A percentile compares a stretch with the other conserved stretches of the same genome.
phyloP scores from a whole-genome alignment of 2,113 vertebrate species.

The Oreochromis tanganicae region DNA sequence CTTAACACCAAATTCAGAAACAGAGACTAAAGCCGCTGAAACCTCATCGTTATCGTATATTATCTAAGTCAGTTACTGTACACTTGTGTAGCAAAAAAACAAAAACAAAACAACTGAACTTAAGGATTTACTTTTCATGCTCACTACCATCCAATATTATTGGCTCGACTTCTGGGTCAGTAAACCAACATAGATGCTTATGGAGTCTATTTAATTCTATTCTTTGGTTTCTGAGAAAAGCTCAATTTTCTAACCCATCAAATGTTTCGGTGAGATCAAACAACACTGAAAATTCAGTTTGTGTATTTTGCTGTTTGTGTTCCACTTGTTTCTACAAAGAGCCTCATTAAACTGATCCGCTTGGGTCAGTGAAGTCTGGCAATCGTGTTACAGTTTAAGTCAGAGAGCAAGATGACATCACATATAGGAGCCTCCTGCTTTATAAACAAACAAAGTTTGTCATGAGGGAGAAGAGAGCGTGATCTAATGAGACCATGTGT shows the following conservation, averaged over 20 bases:
- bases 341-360: constrained; percentile 26
- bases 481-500: background rate
- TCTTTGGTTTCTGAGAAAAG: background rate
- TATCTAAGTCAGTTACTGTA: background rate
- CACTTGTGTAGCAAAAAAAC: background rate
- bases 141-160: background rate
- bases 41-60: background rate
- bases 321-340: background rate
- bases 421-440: background rate
- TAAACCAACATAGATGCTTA: background rate
- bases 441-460: background rate
- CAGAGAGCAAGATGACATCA: background rate
- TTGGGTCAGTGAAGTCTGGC: constrained; percentile 22
- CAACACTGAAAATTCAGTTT: background rate
- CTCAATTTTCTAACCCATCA: background rate
- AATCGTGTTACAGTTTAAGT: constrained; percentile 19
- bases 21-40: background rate
- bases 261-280: background rate
- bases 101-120: background rate
- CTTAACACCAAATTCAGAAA: constrained; percentile 25
- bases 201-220: background rate
- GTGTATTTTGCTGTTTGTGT: background rate
- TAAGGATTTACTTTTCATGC: background rate
- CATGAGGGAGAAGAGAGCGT: background rate
- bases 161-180: background rate